Base-by-base conservation (phyloP, 2,113 vertebrate species). In the Microcebus jonahi region DNA sequence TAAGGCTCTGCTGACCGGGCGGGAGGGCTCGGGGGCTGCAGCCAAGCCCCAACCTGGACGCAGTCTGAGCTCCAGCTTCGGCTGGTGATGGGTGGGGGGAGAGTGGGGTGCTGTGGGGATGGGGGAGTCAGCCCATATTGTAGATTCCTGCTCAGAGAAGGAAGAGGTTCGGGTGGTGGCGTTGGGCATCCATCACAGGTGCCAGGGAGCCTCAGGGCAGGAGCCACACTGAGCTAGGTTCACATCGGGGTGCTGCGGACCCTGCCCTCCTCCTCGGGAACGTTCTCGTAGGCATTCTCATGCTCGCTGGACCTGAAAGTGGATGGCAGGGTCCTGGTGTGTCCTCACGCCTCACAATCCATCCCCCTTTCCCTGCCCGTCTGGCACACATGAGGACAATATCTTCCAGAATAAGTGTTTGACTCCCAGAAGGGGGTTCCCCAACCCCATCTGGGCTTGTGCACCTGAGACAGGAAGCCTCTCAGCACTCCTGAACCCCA, bases 161-260 rank as follows among this genome's bases (percentile, higher is more conserved):
- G 45, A 57, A 39, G 23, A 0, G 27, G 18, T 42, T 18, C 21
- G 59, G 67, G 2, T 29, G 48, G 42, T 20, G 67, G n/a, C 2
- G 4, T 1, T 21, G 9, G 23, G 27, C 45, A 31, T 13, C 53
- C 2, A 17, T 50, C 57, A 5, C 45, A 71, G 31, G 50, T 1
- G 3, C 50, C 34, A 7, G 42, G 48, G 39, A 34, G 31, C 63
- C 50, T 80, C 39, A 31, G 65, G 23, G 5, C 42, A 63, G 50
- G 29, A 55, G 34, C 23, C 73, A 9, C 20, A 11, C 39, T 0
- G 17, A 79, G 71, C 23, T 4, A 8, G 31, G 42, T 11, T 18
- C 98, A 99, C 98, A 99, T 98, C 65, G 97, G 96, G 0, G 99
- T 99, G 96, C 98, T 98, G 77, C 96, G 82, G 84, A 98, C 97